phyloP scores from a whole-genome alignment of 2,113 vertebrate species.

The Oreamnos americanus region DNA sequence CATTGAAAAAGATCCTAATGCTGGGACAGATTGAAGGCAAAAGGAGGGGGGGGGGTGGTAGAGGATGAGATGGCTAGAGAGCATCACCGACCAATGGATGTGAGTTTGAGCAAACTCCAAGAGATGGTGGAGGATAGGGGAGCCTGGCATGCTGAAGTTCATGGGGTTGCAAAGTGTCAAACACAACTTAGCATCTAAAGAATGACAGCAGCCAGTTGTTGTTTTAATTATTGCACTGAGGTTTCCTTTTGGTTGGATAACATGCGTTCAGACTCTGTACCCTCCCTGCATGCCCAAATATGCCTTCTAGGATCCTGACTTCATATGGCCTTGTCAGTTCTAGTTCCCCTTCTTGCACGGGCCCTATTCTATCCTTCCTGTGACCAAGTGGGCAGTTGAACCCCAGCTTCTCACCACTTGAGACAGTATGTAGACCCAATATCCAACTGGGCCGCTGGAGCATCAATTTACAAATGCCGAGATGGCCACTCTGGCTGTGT shows the following conservation, averaged over 20 bases:
- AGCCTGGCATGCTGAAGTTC: background rate
- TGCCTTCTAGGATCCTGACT: background rate
- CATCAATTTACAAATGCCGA: background rate
- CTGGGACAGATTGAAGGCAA: background rate
- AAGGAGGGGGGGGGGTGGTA: background rate
- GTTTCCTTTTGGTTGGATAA: background rate
- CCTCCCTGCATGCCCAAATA: background rate
- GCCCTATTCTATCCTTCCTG: background rate
- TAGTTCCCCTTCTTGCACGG: background rate
- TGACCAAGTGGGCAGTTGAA: background rate
- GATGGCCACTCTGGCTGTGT: too few relatives aligned
- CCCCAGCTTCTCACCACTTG: too few relatives aligned
- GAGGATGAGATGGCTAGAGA: background rate
- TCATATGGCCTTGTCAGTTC: background rate
- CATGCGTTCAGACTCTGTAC: background rate
- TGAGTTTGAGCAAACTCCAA: background rate
- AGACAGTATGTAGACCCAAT: too few relatives aligned
- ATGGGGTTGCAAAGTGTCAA: background rate
- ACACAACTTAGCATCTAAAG: background rate
- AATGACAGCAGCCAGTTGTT: background rate
- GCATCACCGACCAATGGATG: background rate
- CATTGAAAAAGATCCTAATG: background rate
- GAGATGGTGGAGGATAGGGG: background rate
- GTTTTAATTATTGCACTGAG: background rate
- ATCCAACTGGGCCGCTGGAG: background rate